Conservation (phyloP, 2,888 invertebrate genomes). For the Didymodactylos carnosus region DNA sequence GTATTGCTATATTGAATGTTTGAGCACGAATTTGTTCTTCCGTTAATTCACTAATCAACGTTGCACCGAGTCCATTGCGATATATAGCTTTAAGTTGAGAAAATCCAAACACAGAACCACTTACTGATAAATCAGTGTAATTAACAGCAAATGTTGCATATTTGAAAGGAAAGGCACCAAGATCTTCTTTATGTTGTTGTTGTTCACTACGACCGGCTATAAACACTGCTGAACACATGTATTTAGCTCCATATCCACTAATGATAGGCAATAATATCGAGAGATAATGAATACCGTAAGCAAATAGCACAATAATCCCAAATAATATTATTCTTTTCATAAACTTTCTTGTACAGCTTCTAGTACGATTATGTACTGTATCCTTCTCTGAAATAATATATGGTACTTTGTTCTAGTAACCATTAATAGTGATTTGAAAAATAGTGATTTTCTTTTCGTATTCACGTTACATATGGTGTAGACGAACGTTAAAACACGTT, state of each 20-base stretch:
- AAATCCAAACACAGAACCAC: not conserved
- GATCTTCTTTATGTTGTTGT: not conserved
- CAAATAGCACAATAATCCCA: not conserved
- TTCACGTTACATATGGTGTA: no score
- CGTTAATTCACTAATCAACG: not conserved
- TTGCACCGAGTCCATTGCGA: not conserved
- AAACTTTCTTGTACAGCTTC: no score
- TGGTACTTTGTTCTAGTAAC: no score
- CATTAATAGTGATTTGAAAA: no score
- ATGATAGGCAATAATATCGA: not conserved
- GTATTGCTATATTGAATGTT: not conserved
- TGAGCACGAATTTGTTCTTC: not conserved
- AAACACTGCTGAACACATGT: not conserved
- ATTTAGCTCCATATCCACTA: not conserved
- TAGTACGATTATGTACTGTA: no score
- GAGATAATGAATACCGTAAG: not conserved
- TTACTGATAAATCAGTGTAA: not conserved
- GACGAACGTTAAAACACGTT: no score
- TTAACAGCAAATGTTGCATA: not conserved
- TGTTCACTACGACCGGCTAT: not conserved
- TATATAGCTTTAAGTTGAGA: not conserved
- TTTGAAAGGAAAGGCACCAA: not conserved
- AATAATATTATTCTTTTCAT: not conserved
- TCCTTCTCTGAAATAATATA: no score
- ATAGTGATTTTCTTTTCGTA: no score